These are phyloP conservation scores for Premnoplex brunnescens DNA, from an alignment of 2,797 vertebrate species.

Conservation along the genomic window DNA sequence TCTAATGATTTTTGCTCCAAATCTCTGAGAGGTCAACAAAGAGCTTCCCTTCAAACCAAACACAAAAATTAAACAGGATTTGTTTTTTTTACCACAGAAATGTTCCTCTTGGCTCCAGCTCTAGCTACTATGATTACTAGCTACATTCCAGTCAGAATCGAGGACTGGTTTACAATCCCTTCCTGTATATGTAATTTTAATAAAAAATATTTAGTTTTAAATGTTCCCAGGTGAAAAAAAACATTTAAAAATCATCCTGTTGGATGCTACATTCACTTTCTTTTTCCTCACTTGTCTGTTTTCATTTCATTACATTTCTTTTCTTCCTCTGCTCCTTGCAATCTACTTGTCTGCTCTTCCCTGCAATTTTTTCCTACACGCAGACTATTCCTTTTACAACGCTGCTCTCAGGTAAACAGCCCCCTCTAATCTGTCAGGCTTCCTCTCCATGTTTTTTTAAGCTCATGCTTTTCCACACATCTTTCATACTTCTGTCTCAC, in stretches of 20 bases:
- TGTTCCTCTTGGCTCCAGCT: neutral
- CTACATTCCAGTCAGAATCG: neutral
- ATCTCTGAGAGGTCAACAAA: neutral
- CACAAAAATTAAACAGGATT: neutral
- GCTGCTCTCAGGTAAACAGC: constrained; percentile 41
- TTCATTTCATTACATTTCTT: constrained; percentile 34
- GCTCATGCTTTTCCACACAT: constrained; percentile 32
- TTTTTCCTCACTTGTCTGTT: neutral
- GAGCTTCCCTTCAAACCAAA: neutral
- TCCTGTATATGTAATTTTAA: neutral
- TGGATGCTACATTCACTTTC: neutral
- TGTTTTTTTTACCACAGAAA: neutral
- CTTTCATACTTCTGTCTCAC: constrained; percentile 25
- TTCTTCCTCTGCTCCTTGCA: neutral
- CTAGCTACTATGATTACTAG: neutral
- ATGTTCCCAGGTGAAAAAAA: neutral
- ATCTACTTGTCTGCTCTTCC: constrained; percentile 13
- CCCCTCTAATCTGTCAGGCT: constrained; percentile 31
- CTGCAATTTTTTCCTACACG: constrained; percentile 30
- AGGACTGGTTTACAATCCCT: neutral
- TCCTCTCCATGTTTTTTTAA: constrained; percentile 33
- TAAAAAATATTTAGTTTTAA: constrained; percentile 5
- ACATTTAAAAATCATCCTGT: neutral
- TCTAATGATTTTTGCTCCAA: neutral
- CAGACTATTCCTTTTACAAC: constrained; percentile 16